Evolutionary conservation across 2,888 invertebrate species (phyloP).

Genomic region (Catocala fraxini): DNA sequence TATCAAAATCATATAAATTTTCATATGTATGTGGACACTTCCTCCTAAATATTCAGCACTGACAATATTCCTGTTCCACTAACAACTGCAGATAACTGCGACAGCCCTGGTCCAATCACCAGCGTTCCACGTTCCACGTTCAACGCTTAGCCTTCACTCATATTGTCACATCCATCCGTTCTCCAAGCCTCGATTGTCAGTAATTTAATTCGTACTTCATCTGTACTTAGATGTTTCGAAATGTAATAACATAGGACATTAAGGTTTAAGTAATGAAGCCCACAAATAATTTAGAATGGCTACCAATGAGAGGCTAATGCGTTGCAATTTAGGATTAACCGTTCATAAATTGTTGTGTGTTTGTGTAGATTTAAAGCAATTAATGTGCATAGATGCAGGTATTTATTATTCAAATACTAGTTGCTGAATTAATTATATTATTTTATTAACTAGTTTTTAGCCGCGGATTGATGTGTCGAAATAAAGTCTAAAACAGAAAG

Average conservation of each 20-base stretch:
- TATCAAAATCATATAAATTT: too few relatives aligned
- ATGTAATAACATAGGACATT: slow-evolving; percentile 42
- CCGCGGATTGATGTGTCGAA: not conserved
- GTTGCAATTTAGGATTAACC: slow-evolving; percentile 31
- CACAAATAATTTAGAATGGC: slow-evolving; percentile 28
- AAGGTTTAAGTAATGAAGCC: slow-evolving; percentile 35
- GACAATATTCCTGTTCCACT: too few relatives aligned
- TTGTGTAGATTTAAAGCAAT: slow-evolving; percentile 5
- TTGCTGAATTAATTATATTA: not conserved
- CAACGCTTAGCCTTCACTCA: slow-evolving; percentile 59
- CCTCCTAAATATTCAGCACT: too few relatives aligned
- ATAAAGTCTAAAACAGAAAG: too few relatives aligned
- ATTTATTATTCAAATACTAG: slow-evolving; percentile 1
- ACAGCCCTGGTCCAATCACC: slow-evolving; percentile 39
- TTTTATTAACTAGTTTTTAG: too few relatives aligned
- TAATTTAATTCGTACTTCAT: slow-evolving; percentile 46
- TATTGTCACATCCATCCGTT: slow-evolving; percentile 66
- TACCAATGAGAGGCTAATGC: not conserved
- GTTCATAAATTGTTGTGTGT: slow-evolving; percentile 25
- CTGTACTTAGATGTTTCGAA: slow-evolving; percentile 42
- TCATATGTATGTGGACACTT: too few relatives aligned
- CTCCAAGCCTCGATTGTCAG: slow-evolving; percentile 58
- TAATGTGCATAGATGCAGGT: not conserved
- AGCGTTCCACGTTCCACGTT: slow-evolving; percentile 42
- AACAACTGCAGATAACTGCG: not conserved